Conservation (phyloP, 2,797 vertebrate species). For the Spinus pinus region DNA sequence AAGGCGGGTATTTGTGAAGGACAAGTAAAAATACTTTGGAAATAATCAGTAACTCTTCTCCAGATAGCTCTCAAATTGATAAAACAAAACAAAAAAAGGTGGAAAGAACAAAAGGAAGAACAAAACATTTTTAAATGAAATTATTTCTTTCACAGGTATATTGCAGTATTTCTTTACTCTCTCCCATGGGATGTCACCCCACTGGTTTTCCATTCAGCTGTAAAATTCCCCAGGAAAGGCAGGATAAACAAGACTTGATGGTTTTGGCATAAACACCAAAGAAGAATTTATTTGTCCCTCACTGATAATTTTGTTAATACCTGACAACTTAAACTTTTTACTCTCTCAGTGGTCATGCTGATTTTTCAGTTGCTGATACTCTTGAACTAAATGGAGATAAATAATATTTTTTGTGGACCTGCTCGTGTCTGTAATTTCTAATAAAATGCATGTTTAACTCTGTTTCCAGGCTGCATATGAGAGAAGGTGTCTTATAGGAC, state of each 20-base stretch:
- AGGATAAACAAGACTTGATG: not conserved
- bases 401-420: not conserved
- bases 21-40: not conserved
- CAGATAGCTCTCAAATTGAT: not conserved
- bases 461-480: not conserved
- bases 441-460: not conserved
- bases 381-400: not conserved
- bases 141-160: not conserved
- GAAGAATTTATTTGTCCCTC: not conserved
- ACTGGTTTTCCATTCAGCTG: not conserved
- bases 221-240: not conserved
- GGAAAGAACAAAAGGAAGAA: not conserved
- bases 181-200: not conserved
- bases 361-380: not conserved
- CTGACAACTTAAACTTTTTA: not conserved
- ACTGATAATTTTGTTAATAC: conserved; percentile 1
- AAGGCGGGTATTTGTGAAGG: not conserved
- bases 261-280: not conserved
- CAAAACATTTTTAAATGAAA: not conserved
- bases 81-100: not conserved
- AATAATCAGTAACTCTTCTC: not conserved
- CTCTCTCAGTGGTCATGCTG: not conserved
- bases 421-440: not conserved
- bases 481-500: not conserved
- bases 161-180: not conserved